phyloP scores from a whole-genome alignment of 2,797 vertebrate genomes.

The Phalloptychus januarius region DNA sequence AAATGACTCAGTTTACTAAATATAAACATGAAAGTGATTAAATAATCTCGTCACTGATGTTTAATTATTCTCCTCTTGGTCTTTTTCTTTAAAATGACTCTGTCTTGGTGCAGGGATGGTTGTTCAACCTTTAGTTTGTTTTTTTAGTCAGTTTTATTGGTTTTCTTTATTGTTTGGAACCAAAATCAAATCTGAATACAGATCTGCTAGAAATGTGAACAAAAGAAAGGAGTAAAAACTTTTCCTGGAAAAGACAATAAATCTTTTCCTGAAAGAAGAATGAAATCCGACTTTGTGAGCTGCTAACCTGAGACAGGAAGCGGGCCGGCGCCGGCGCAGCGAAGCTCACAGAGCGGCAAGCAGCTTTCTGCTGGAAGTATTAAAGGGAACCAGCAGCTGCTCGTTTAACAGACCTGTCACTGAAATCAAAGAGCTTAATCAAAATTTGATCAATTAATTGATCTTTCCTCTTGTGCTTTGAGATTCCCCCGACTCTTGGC shows the following conservation, averaged over 20 bases:
- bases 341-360: not conserved
- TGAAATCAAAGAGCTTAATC: constrained; percentile 75
- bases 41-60: not conserved
- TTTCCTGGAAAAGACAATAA: not conserved
- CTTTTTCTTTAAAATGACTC: not conserved
- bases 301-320: not conserved
- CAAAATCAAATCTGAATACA: not conserved
- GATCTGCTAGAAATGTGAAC: not conserved
- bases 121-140: not conserved
- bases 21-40: not conserved
- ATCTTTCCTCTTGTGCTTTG: constrained; percentile 71
- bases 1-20: not conserved
- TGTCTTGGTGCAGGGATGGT: not conserved
- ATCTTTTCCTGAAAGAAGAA: not conserved
- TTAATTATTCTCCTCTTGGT: not conserved
- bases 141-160: not conserved
- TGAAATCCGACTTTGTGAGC: not conserved
- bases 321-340: not conserved
- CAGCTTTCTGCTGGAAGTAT: constrained; percentile 39
- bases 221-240: not conserved
- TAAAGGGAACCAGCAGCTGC: constrained; percentile 51
- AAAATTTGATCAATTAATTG: constrained; percentile 75
- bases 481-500: constrained; percentile 60
- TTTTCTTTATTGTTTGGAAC: not conserved
- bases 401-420: constrained; percentile 65